Conservation (phyloP, 2,113 vertebrate species). For the Cathartes aura region DNA sequence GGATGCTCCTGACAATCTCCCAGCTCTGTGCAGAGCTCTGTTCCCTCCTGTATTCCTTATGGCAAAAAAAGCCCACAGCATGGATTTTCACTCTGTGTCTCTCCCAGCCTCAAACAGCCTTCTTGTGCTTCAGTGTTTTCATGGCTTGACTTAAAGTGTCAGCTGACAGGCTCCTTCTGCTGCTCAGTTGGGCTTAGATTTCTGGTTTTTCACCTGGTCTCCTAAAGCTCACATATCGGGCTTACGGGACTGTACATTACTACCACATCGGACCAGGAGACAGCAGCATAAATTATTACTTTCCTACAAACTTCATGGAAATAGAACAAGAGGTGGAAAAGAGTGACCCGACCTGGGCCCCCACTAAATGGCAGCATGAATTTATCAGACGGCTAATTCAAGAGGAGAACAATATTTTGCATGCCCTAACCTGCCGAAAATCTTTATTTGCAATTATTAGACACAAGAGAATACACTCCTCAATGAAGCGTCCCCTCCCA, state of each 20-base stretch:
- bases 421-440: not conserved
- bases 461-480: not conserved
- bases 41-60: not conserved
- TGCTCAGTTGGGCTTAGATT: not conserved
- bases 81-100: not conserved
- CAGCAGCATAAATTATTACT: not conserved
- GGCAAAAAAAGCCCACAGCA: not conserved
- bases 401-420: not conserved
- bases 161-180: not conserved
- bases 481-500: not conserved
- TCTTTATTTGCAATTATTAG: not conserved
- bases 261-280: not conserved
- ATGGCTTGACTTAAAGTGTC: not conserved
- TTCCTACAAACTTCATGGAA: not conserved
- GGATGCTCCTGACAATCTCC: not conserved
- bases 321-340: not conserved
- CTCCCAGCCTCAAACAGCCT: not conserved
- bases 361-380: not conserved
- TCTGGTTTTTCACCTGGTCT: not conserved
- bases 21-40: not conserved
- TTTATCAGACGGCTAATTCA: not conserved
- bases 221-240: not conserved
- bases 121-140: not conserved
- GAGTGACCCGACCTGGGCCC: not conserved
- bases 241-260: rapidly evolving